Base-by-base conservation (phyloP, 2,888 invertebrate genomes). In the Pyrocoelia pectoralis region DNA sequence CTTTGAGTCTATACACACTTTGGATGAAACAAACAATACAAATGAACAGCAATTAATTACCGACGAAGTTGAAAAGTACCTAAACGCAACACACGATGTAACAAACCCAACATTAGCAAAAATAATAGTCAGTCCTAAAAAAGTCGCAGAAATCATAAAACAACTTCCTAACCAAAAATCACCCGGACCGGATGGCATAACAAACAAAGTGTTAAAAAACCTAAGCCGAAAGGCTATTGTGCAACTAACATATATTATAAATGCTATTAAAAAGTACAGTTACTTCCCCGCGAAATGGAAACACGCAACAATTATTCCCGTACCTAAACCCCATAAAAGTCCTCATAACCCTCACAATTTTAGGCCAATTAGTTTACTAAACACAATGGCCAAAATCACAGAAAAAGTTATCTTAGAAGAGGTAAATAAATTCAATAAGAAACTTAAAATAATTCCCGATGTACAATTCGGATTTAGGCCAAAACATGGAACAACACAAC, bases 381-480 rank as follows among this genome's bases (percentile, higher is more conserved):
- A 52, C 1, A 41, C 43, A 1, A 6, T 72, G 1, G 33, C 56
- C 3, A 72, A 72, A 68, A 12, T 68, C 1, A 14, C 53, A 0
- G 68, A 72, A 49, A 61, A 68, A 29, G 33, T 67, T 1, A 64
- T 72, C 12, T 12, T 49, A 6, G 28, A 18, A 1, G 58, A 46
- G 51, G 15, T 70, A 4, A 54, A 50, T 0, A 41, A 54, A 24
- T 28, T 49, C 10, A 18, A 57, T 29, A 51, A 29, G 10, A 58
- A 61, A 64, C 12, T 38, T 1, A 64, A 68, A 9, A 43, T 67
- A 13, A 49, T 53, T 1, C 13, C 33, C 1, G 40, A 67, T 4
- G 53, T 71, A n/a, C 76, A 75, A 62, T 74, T 75, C 60, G 77
- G 76, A 0, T 78, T 79, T 54, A 68, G 74, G 50, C 41, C 58